Evolutionary conservation across 1,140 invertebrate species (phyloP), one percentile per base, ranked within the genome.

Genomic region (Papilio machaon): DNA sequence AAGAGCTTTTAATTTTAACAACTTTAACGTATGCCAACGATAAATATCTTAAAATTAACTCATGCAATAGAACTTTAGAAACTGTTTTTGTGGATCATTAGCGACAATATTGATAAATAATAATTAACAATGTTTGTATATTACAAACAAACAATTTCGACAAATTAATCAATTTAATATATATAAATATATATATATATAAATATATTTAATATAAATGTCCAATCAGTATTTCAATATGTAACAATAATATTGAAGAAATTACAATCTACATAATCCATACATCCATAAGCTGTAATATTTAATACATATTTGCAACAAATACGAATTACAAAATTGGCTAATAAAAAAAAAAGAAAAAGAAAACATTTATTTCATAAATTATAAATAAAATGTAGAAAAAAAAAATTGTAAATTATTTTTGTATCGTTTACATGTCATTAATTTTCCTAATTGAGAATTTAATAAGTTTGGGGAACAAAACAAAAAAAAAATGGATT

Each of bases 341-440:
- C 23, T 70, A 70, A n/a, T n/a, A n/a, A n/a, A 30, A 30, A 35
- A 70, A 38, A 38, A 38, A 38, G 38, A 70, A 70, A 64, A 70
- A 35, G 23, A 70, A 70, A 70, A 64, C 19, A 70, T 70, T 8
- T 38, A 15, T 35, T 70, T 64, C 3, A 64, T 15, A 35, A 70
- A 10, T 70, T 70, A 70, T 15, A 70, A 70, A 70, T 15, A 35
- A 70, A 35, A 64, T 30, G 60, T 70, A 70, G 54, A 58, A 58
- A 70, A 70, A 70, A 70, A 54, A 54, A 70, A 70, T 38, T 70
- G 64, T 70, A 70, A 70, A 35, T 15, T 23, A 64, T 13, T 11
- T 70, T 30, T 35, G 30, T 35, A 70, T 70, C 30, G 30, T 38
- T 4, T 38, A 70, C 23, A 23, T 30, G 23, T n/a, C 1, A 10